Base-by-base conservation (phyloP, 2,888 invertebrate genomes). In the Schrankia costaestrigalis region DNA sequence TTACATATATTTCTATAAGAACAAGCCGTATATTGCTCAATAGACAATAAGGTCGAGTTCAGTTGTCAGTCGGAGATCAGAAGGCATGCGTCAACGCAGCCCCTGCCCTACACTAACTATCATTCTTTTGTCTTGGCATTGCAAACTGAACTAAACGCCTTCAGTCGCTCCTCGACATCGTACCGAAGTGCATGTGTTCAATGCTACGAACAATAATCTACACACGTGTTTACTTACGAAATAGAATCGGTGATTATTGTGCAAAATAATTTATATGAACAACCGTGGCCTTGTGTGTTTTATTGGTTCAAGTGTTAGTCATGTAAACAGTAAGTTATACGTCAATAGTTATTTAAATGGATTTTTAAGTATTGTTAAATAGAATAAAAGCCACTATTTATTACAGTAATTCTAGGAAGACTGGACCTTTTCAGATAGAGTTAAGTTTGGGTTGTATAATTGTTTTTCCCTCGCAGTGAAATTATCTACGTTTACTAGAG, bases 51-150 rank as follows among this genome's bases (percentile, higher is more conserved):
- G 36, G 13, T 9, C 18, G 12, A 31, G 15, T 25, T 28, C 24
- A 27, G 28, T 25, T 17, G 10, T 11, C 18, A n/a, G n/a, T n/a
- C n/a, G 17, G 10, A 19, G 13, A 48, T 51, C 47, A 47, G 36
- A 26, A 31, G 17, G 9, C 38, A 34, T 46, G 48, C 45, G 57
- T 48, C 41, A 37, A 41, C 38, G 41, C 47, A 47, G 31, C 27
- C 35, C 45, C 42, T 51, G 61, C 53, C 61, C 60, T 63, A 47
- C 48, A 62, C 63, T 68, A 66, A 61, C 64, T 68, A 62, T 56
- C 70, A 61, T 70, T 56, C 53, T 41, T 48, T 55, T 56, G 52
- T 60, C 57, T 62, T 62, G 56, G 68, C n/a, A n/a, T n/a, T n/a
- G n/a, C n/a, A n/a, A 65, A 64, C 58, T 63, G 63, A 43, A 35